These are phyloP conservation scores for Thunnus thynnus DNA, from an alignment of 2,113 vertebrate species.

Conservation along the genomic window DNA sequence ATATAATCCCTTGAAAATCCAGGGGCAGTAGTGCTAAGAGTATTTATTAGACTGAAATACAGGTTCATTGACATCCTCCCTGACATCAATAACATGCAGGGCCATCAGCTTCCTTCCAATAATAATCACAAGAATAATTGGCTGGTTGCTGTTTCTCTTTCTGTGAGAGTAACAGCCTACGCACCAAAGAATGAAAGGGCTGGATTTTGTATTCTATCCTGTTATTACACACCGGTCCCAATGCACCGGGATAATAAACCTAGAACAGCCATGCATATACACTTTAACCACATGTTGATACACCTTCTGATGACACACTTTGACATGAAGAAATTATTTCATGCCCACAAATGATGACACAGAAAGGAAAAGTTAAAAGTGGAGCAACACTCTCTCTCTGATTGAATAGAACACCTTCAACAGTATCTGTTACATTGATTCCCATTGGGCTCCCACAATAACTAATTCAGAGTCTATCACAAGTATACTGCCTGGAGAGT, in stretches of 20 bases:
- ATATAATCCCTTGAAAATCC: constrained; percentile 63
- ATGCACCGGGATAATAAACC: constrained; percentile 72
- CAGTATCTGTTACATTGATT: constrained; percentile 54
- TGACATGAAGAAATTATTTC: constrained; percentile 59
- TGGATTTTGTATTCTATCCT: constrained; percentile 50
- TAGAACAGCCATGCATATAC: constrained; percentile 40
- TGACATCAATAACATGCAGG: constrained; percentile 73
- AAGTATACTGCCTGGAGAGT: constrained; percentile 18
- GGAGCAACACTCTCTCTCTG: constrained; percentile 47
- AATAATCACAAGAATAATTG: constrained; percentile 72
- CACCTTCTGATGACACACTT: constrained; percentile 49
- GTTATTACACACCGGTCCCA: constrained; percentile 64
- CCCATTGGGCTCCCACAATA: constrained; percentile 51
- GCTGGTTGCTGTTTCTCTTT: constrained; percentile 57
- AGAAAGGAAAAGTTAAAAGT: constrained; percentile 52
- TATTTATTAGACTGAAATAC: constrained; percentile 68
- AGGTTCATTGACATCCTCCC: constrained; percentile 65
- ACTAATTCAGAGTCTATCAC: constrained; percentile 43
- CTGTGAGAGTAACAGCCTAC: constrained; percentile 41
- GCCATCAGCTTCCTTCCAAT: constrained; percentile 56
- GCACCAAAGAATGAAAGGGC: constrained; percentile 36
- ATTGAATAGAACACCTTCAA: constrained; percentile 54
- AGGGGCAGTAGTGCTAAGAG: constrained; percentile 65
- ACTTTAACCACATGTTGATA: constrained; percentile 56
- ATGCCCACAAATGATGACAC: constrained; percentile 53